These are phyloP conservation scores for Amphipyra berbera DNA, from an alignment of 2,888 invertebrate species.

Conservation along the genomic window DNA sequence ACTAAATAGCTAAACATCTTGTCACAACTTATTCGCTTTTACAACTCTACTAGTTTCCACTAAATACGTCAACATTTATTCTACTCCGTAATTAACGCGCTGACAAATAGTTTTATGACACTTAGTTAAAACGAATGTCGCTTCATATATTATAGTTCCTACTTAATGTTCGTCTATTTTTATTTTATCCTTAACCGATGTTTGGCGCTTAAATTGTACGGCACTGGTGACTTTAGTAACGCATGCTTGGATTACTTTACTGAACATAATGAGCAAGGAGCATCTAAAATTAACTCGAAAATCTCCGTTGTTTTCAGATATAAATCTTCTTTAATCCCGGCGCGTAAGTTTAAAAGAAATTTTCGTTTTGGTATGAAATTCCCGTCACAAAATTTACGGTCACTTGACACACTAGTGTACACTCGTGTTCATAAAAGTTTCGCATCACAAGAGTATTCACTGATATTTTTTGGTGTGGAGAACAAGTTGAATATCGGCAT, in stretches of 20 bases:
- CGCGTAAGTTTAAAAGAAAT: conserved; percentile 75
- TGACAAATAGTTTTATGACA: conserved; percentile 86
- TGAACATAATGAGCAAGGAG: conserved; percentile 72
- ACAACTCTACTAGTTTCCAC: conserved; percentile 73
- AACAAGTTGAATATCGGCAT: conserved; percentile 71
- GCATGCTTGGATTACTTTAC: conserved; percentile 72
- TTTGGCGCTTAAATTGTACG: conserved; percentile 74
- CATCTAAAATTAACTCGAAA: conserved; percentile 76
- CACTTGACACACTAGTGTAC: conserved; percentile 64
- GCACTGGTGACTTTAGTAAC: conserved; percentile 65
- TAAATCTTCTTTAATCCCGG: conserved; percentile 77
- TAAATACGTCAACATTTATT: conserved; percentile 84
- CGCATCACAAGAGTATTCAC: conserved; percentile 65
- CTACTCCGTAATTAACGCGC: conserved; percentile 80
- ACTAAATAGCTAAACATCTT: conserved; percentile 70
- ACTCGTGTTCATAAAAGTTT: conserved; percentile 74
- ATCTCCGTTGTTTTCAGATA: conserved; percentile 73
- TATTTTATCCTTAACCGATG: conserved; percentile 71
- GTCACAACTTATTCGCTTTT: conserved; percentile 74
- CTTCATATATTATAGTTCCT: conserved; percentile 77
- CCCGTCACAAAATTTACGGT: conserved; percentile 65
- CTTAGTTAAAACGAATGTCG: conserved; percentile 78
- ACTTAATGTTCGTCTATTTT: conserved; percentile 76
- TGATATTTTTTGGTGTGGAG: conserved; percentile 54
- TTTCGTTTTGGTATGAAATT: conserved; percentile 71